phyloP scores from a whole-genome alignment of 2,888 invertebrate species.

The Piscicola geometra region DNA sequence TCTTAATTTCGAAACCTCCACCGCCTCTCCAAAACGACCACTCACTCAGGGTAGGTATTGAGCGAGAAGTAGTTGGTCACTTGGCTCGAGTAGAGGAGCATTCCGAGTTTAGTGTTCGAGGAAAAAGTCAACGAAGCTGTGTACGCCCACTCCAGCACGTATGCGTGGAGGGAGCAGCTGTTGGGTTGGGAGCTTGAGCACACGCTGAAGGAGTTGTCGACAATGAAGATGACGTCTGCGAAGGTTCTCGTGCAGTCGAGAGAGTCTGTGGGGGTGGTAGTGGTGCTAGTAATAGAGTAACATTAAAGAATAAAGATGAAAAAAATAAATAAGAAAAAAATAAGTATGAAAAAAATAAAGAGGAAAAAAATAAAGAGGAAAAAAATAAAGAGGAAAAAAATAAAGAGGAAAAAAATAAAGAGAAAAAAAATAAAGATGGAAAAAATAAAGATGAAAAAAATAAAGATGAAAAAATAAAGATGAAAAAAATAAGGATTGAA shows the following conservation, averaged over 20 bases:
- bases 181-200: background rate
- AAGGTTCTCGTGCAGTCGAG: constrained; percentile 11
- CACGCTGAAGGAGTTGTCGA: constrained; percentile 34
- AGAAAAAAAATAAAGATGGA: no score
- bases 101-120: constrained; percentile 22
- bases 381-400: no score
- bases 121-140: constrained; percentile 12
- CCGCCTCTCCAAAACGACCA: no score
- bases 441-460: no score
- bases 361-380: no score
- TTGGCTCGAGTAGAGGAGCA: constrained; percentile 28
- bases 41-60: constrained; percentile 10
- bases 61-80: constrained; percentile 24
- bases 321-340: background rate
- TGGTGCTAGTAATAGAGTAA: background rate
- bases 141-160: constrained; percentile 24
- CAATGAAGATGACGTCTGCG: constrained; percentile 33
- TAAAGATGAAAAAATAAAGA: no score
- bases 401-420: no score
- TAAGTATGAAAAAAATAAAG: constrained; percentile 1
- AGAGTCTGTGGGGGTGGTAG: constrained; percentile 16
- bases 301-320: background rate
- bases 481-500: no score
- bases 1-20: background rate
- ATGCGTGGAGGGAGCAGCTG: constrained; percentile 17